Base-by-base conservation (phyloP, 2,888 invertebrate species). In the Trichopria drosophilae region DNA sequence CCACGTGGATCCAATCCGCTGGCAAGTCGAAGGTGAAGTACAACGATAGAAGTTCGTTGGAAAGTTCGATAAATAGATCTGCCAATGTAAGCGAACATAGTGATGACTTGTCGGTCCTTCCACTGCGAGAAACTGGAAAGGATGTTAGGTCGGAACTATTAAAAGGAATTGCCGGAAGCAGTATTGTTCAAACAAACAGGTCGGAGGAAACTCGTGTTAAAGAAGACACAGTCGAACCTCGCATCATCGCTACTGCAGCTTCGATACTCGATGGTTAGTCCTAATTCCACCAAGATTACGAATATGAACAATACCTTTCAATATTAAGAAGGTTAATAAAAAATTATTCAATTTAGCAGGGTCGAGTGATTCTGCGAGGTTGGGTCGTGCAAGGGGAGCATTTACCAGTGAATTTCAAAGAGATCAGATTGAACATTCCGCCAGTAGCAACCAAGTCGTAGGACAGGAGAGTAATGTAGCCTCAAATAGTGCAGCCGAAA, bases 381-480 rank as follows among this genome's bases (percentile, higher is more conserved):
- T 68, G 32, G 72, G 72, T 46, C 64, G 73, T 39, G 69, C 72
- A 19, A 63, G 72, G 19, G 71, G 66, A 40, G 59, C 72, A 4
- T 71, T 71, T 53, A 59, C 64, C 24, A 64, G 64, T 52, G 66
- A 67, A 45, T 70, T 69, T 44, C 68, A 69, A 24, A 63, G 66
- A 28, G 67, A 72, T 56, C 65, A 67, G 50, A 45, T 63, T n/a
- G n/a, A n/a, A n/a, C n/a, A 3, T 39, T 40, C 9, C 35, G 34
- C 12, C 45, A 55, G 4, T 39, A 49, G 9, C 47, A 46, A 9
- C 29, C 58, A 62, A 10, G 35, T 16, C 15, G 22, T 51, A 13
- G 45, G 36, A 12, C 47, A 48, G 13, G 55, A 59, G 9, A 59
- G 59, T 42, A 53, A 54, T 26, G 58, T 53, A 28, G 57, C 58